These are phyloP conservation scores for Platerodrilus igneus DNA, from an alignment of 2,888 invertebrate genomes.

Conservation along the genomic window DNA sequence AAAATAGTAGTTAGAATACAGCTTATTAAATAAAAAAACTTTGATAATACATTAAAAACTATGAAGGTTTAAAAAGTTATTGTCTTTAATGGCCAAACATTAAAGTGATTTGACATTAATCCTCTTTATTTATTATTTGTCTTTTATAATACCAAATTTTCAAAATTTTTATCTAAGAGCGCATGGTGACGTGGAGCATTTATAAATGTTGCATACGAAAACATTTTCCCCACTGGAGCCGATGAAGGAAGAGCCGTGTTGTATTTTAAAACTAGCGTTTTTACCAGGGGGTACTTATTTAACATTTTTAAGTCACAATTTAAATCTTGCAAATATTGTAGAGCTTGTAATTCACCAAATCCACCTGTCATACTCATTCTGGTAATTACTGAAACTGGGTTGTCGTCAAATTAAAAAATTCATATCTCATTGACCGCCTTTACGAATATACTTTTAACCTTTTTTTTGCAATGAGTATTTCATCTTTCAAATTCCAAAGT, in stretches of 20 bases:
- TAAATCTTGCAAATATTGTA: conserved; percentile 6
- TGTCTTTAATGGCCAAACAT: too few relatives aligned
- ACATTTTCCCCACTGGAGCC: conserved; percentile 21
- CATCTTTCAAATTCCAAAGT: too few relatives aligned
- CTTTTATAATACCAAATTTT: conserved; percentile 17
- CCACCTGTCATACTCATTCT: too few relatives aligned
- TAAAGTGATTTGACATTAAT: too few relatives aligned
- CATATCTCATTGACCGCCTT: too few relatives aligned
- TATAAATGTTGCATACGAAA: conserved; percentile 20
- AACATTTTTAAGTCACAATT: conserved; percentile 10
- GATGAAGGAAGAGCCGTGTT: conserved; percentile 24
- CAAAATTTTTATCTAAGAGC: conserved; percentile 17
- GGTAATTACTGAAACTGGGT: not conserved
- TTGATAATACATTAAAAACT: too few relatives aligned
- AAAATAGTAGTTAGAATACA: too few relatives aligned
- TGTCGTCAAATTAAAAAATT: conserved; percentile 6
- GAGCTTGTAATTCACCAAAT: conserved; percentile 1
- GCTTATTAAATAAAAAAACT: too few relatives aligned
- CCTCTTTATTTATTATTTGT: too few relatives aligned
- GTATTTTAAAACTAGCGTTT: conserved; percentile 23
- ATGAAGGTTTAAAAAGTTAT: too few relatives aligned
- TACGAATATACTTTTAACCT: too few relatives aligned
- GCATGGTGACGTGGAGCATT: conserved; percentile 18
- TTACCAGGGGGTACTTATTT: conserved; percentile 16
- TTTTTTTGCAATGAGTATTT: too few relatives aligned